phyloP scores from a whole-genome alignment of 2,113 vertebrate species.

The human region DNA sequence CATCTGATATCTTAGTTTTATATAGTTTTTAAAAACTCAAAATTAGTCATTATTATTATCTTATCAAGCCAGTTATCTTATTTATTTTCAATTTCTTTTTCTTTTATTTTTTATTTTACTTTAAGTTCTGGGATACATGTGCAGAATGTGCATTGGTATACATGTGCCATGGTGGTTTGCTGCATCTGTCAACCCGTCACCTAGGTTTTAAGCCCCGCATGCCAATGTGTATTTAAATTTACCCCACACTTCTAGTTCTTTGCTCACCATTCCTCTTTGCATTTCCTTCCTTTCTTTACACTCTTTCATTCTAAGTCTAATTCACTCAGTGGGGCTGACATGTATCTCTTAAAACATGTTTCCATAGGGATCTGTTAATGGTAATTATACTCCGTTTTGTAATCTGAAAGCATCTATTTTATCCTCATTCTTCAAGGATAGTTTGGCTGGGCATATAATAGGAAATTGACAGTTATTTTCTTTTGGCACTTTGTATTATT shows the following conservation, averaged over 20 bases:
- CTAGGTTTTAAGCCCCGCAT: too few species aligned
- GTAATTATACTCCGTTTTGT: conserved; percentile 13
- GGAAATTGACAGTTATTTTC: conserved; percentile 20
- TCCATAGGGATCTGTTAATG: not conserved
- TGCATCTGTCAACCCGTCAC: too few species aligned
- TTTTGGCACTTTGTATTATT: not conserved
- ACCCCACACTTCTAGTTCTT: not conserved
- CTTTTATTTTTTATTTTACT: too few species aligned
- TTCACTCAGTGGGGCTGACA: not conserved
- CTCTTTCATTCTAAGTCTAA: not conserved
- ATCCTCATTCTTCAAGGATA: not conserved
- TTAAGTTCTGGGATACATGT: too few species aligned
- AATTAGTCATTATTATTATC: not conserved
- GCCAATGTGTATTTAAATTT: not conserved
- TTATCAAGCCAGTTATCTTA: not conserved
- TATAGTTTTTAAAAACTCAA: not conserved
- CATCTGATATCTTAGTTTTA: not conserved
- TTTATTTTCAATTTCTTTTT: too few species aligned
- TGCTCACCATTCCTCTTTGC: not conserved
- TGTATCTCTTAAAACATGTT: not conserved
- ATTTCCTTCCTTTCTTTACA: not conserved
- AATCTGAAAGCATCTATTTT: conserved; percentile 23
- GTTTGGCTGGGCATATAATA: not conserved
- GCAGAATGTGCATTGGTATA: too few species aligned
- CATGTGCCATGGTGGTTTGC: too few species aligned